A percentile compares a stretch with the other conserved stretches of the same genome.
Evolutionary conservation across 53 echinoderm and acorn worm species (phyloP).

Genomic region (Crossaster papposus): DNA sequence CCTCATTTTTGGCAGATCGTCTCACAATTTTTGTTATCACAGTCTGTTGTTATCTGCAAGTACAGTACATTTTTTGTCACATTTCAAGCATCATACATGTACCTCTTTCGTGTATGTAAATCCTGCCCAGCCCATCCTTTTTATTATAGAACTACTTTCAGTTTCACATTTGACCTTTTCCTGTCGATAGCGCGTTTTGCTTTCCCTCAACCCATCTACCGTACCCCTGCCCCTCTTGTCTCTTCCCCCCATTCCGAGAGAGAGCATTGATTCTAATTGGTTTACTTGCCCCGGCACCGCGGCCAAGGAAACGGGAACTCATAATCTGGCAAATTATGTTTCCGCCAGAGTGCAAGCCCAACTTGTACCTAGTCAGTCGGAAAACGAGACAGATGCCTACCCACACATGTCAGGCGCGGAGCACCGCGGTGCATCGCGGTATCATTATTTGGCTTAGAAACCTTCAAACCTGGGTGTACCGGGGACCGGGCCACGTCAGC

Average conservation of each 20-base stretch:
- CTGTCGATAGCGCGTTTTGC: background rate
- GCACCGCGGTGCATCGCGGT: background rate
- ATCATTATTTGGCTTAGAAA: background rate
- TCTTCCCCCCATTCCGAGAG: background rate
- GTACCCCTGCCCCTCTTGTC: background rate
- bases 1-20: too few relatives aligned
- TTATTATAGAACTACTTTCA: background rate
- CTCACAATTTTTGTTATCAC: too few relatives aligned
- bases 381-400: background rate
- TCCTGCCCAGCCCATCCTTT: background rate
- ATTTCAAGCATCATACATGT: background rate
- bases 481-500: background rate
- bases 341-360: background rate
- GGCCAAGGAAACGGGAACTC: conserved; percentile 20
- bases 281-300: conserved; percentile 47
- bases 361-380: conserved; percentile 3
- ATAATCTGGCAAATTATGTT: conserved; percentile 62
- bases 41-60: too few relatives aligned
- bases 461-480: background rate
- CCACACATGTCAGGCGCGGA: background rate
- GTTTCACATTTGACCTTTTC: background rate
- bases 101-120: background rate
- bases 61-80: background rate
- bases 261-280: conserved; percentile 58
- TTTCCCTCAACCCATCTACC: background rate